phyloP scores from a whole-genome alignment of 2,113 vertebrate genomes.

The Lethenteron reissneri region DNA sequence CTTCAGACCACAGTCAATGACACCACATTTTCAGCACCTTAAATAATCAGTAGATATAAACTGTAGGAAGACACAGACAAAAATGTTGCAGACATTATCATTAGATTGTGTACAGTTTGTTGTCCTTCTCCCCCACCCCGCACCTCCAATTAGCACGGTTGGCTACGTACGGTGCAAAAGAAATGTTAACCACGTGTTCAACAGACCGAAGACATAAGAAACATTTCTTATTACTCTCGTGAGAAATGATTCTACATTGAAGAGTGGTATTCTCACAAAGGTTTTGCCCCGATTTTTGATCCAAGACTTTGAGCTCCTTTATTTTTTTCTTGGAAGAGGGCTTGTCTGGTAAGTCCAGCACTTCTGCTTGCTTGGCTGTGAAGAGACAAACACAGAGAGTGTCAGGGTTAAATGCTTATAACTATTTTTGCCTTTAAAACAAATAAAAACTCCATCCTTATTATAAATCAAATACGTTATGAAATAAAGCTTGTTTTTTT shows the following conservation, averaged over 20 bases:
- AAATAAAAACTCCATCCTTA: too few relatives aligned
- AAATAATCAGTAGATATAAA: too few relatives aligned
- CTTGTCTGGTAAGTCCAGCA: neutral
- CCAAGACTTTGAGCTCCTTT: slow-evolving; percentile 2
- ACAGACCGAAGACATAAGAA: neutral
- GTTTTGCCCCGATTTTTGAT: slow-evolving; percentile 1
- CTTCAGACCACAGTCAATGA: too few relatives aligned
- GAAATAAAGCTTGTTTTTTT: too few relatives aligned
- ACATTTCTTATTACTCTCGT: neutral
- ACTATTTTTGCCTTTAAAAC: too few relatives aligned
- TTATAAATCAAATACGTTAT: too few relatives aligned
- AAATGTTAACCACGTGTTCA: neutral
- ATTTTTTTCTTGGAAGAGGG: slow-evolving; percentile 6
- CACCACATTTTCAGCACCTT: too few relatives aligned
- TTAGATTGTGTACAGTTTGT: neutral
- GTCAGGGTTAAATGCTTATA: too few relatives aligned
- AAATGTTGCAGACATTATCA: neutral
- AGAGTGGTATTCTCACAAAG: slow-evolving; percentile 1
- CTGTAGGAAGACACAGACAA: neutral
- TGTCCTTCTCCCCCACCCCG: too few relatives aligned
- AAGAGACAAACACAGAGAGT: too few relatives aligned
- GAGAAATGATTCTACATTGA: neutral
- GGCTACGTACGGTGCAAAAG: neutral
- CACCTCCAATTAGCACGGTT: neutral
- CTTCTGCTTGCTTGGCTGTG: too few relatives aligned